Base-by-base conservation (phyloP, 2,888 invertebrate species). In the Philopedon plagiatum region DNA sequence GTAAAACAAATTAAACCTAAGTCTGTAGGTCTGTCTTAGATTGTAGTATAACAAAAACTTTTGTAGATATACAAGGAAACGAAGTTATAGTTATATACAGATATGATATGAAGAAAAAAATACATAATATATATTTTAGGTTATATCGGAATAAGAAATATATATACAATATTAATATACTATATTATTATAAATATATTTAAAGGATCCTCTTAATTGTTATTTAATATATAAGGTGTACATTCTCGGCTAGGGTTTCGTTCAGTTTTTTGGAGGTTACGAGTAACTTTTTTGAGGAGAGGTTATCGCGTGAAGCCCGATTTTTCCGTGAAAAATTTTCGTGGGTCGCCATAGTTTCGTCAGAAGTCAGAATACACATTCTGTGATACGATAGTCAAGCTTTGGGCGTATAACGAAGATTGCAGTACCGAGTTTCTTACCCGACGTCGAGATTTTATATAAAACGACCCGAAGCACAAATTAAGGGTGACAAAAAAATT, bases 221-320 rank as follows among this genome's bases (percentile, higher is more conserved):
- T 74, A 74, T 74, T 74, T 74, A 74, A 71, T 74, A 41, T 74
- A 66, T 74, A 74, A 74, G 74, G 63, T 69, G 66, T 29, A 65
- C 39, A 60, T 58, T 64, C 68, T 67, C 60, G 68, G 60, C 68
- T 67, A 63, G 44, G 54, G 61, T 39, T n/a, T 58, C 18, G 29
- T 56, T 58, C 46, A 57, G 11, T 62, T 61, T 9, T 66, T 60
- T 60, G 26, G 41, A 63, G 61, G 62, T 56, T 64, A 60, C 60
- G 67, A 60, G 60, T 70, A 70, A 63, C 57, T 46, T n/a, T 23
- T 44, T 51, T 18, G 39, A 32, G 1, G 15, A 54, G 9, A 3
- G 29, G 29, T 29, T 11, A 32, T 9, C n/a, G 34, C 37, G 37
- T 13, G 60, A 54, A 37, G 46, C 32, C 63, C 32, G 19, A 49